Conservation (phyloP, 1,140 invertebrate species). For the Nephila pilipes region DNA sequence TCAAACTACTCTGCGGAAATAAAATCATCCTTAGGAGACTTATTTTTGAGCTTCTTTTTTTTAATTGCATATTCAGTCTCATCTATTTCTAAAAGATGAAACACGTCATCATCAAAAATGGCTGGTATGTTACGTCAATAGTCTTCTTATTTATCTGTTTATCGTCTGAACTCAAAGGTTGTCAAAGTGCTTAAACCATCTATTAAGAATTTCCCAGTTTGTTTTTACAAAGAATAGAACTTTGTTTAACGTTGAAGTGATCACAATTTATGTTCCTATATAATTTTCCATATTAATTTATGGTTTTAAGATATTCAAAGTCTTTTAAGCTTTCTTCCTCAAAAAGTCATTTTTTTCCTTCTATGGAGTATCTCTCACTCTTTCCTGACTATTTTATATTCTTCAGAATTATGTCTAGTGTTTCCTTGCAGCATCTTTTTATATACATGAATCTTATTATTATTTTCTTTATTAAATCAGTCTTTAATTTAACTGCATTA, state of each 20-base stretch:
- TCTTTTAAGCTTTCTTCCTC: not conserved
- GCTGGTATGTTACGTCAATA: not conserved
- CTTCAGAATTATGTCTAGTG: constrained; percentile 1
- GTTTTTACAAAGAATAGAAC: too few species aligned
- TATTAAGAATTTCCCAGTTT: not conserved
- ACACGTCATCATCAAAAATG: not conserved
- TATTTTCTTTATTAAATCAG: not conserved
- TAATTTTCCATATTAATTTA: constrained; percentile 42
- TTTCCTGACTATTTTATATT: constrained; percentile 1
- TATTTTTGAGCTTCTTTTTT: not conserved
- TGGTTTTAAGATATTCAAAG: constrained; percentile 35
- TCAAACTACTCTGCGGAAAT: not conserved
- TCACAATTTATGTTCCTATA: constrained; percentile 6
- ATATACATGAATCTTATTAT: not conserved
- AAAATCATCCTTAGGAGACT: not conserved
- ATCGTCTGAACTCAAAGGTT: not conserved
- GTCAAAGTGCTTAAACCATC: constrained; percentile 14
- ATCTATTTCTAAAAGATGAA: not conserved
- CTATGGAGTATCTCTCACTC: not conserved
- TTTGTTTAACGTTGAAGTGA: not conserved
- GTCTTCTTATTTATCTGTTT: not conserved
- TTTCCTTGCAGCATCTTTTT: constrained; percentile 21
- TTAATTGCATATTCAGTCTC: not conserved
- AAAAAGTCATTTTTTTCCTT: not conserved
- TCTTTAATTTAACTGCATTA: not conserved